Evolutionary conservation across 1,140 invertebrate species (phyloP), one percentile per base, ranked within the genome.

Genomic region (Paralvinella palmiformis): DNA sequence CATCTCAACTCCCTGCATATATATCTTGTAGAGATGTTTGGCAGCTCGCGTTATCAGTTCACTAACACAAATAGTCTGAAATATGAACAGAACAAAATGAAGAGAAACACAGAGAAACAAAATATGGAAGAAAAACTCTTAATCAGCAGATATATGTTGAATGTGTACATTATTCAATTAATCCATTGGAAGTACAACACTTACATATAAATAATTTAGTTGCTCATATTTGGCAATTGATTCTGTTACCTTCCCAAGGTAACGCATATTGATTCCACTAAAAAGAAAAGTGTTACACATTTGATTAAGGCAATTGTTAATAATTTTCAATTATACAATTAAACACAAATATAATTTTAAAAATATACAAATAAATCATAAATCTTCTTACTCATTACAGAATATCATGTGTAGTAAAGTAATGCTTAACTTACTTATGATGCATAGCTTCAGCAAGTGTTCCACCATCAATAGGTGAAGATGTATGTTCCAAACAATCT

Each of bases 381-480:
- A n/a, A n/a, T n/a, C n/a, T n/a, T n/a, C n/a, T n/a, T n/a, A n/a
- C n/a, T n/a, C n/a, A n/a, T n/a, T n/a, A n/a, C n/a, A n/a, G n/a
- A n/a, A n/a, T n/a, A n/a, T n/a, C n/a, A n/a, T n/a, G n/a, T n/a
- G 13, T 27, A 20, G 31, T 13, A 52, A 52, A 52, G 48, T 65
- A 48, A 59, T 32, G 24, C 27, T 24, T 22, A 45, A n/a, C 62
- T 22, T 70, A 78, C 76, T 74, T 86, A 67, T 87, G 88, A 80
- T 98, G 96, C 73, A 98, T 82, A 1, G 91, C 88, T 78, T 98
- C 94, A 1, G 91, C 88, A n/a, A 98, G 82, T n/a, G 91, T 94
- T 24, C 85, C 83, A 24, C 96, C 96, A 83, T 99, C 96, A 86
- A 98, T 93, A 2, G 94, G 92, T 13, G 92, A 90, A 7, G 90